Conservation (phyloP, 92 coral and sea anemone species). For the Umimayanthus kanabou region DNA sequence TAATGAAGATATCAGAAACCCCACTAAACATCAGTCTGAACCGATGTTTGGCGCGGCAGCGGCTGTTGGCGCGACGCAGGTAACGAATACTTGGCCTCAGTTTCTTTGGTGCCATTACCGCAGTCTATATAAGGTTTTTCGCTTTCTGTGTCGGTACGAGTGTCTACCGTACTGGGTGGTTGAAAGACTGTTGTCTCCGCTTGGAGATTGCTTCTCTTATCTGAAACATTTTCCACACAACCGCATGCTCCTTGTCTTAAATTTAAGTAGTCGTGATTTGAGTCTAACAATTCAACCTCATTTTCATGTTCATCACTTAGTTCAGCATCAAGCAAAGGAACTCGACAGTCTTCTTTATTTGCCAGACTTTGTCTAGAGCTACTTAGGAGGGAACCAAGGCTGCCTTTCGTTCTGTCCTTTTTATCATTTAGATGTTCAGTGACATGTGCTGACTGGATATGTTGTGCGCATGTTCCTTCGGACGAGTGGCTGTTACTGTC, state of each 20-base stretch:
- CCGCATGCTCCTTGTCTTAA: conserved; percentile 2
- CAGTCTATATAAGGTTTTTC: not conserved
- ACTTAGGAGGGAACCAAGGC: conserved; percentile 12
- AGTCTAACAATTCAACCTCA: not conserved
- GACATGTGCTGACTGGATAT: not conserved
- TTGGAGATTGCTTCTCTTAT: not conserved
- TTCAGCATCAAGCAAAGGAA: conserved; percentile 30
- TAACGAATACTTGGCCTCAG: not conserved
- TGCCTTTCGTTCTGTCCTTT: conserved; percentile 22
- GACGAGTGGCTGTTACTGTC: conserved; percentile 58
- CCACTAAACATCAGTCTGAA: conserved; percentile 27
- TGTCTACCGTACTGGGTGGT: not conserved
- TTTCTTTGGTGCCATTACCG: not conserved
- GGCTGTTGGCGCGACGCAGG: not conserved
- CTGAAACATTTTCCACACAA: not conserved
- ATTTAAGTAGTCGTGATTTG: conserved; percentile 14
- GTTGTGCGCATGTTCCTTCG: conserved; percentile 18
- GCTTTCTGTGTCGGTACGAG: not conserved
- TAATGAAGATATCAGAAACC: no score
- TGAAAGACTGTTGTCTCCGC: not conserved
- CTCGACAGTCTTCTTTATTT: not conserved
- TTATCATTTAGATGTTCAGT: not conserved
- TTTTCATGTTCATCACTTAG: conserved; percentile 11
- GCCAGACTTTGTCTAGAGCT: conserved; percentile 27
- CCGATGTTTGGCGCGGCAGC: not conserved